Conservation (phyloP, 30 jellyfish, hydroid and myxozoan species). For the Morbakka virulenta region DNA sequence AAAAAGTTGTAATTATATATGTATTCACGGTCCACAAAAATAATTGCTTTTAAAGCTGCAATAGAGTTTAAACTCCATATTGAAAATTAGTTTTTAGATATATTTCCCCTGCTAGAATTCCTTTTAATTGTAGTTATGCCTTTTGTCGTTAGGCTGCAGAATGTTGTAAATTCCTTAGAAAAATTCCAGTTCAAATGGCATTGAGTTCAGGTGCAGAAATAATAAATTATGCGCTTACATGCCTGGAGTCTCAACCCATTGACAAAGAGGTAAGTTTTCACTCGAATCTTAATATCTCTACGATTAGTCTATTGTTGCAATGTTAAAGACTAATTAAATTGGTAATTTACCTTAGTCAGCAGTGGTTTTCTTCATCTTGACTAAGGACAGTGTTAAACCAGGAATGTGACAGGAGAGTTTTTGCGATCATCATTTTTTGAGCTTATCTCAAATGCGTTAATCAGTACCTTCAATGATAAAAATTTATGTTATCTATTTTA, state of each 20-base stretch:
- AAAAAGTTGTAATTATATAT: background rate
- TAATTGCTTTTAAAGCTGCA: too few species aligned
- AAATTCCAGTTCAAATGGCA: slow-evolving; percentile 45
- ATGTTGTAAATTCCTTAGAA: slow-evolving; percentile 64
- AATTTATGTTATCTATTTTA: too few species aligned
- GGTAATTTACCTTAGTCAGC: background rate
- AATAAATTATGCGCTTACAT: slow-evolving; percentile 31
- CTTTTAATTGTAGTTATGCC: background rate
- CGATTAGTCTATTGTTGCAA: background rate
- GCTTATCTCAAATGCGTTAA: too few species aligned
- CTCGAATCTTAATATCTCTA: background rate
- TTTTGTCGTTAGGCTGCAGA: slow-evolving; percentile 53
- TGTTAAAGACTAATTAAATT: background rate
- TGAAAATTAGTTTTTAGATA: background rate
- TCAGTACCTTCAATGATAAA: too few species aligned
- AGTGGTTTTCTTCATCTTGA: too few species aligned
- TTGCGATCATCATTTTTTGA: too few species aligned
- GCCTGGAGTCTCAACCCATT: slow-evolving; percentile 48
- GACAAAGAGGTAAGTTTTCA: slow-evolving; percentile 47
- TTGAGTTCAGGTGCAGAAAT: slow-evolving; percentile 15
- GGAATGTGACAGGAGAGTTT: too few species aligned
- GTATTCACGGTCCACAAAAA: too few species aligned
- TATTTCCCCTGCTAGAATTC: background rate
- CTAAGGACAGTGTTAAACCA: too few species aligned
- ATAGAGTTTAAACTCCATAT: too few species aligned